A percentile compares a stretch with the other conserved stretches of the same genome.
Evolutionary conservation across 2,888 invertebrate genomes (phyloP).

Genomic region (Diarsia mendica): DNA sequence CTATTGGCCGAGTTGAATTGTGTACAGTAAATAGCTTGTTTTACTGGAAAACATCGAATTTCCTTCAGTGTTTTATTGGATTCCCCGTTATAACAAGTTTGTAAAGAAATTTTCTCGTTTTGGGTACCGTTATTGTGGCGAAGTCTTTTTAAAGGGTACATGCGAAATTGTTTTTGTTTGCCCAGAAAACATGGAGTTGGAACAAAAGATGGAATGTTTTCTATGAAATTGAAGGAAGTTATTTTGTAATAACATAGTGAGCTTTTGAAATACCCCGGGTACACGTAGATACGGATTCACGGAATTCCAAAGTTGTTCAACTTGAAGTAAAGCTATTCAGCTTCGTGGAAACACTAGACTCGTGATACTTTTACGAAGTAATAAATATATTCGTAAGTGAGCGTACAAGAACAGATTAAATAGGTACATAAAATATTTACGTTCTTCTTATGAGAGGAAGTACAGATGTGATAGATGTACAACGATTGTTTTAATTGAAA

Average conservation of each 20-base stretch:
- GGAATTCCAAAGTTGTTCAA: constrained; percentile 5
- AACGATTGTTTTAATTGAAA: background rate
- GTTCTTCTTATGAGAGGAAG: background rate
- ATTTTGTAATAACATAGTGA: constrained; percentile 25
- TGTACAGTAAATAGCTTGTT: constrained; percentile 84
- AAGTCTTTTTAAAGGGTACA: constrained; percentile 65
- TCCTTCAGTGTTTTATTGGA: constrained; percentile 82
- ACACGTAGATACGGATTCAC: background rate
- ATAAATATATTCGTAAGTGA: constrained; percentile 13
- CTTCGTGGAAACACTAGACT: background rate
- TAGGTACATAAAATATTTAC: background rate
- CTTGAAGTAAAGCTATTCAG: background rate
- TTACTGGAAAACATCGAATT: constrained; percentile 81
- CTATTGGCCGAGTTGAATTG: constrained; percentile 82
- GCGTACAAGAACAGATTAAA: too few species aligned
- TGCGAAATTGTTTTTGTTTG: constrained; percentile 58
- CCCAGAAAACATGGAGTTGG: constrained; percentile 41
- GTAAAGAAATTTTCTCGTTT: constrained; percentile 76
- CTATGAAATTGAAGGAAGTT: constrained; percentile 35
- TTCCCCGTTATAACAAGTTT: constrained; percentile 82
- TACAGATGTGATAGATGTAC: background rate
- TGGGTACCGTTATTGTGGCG: constrained; percentile 62
- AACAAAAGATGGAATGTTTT: constrained; percentile 37
- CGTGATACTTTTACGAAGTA: background rate
- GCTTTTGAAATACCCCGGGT: constrained; percentile 19